Conservation (phyloP, 2,888 invertebrate species). For the Deroplatys truncata region DNA sequence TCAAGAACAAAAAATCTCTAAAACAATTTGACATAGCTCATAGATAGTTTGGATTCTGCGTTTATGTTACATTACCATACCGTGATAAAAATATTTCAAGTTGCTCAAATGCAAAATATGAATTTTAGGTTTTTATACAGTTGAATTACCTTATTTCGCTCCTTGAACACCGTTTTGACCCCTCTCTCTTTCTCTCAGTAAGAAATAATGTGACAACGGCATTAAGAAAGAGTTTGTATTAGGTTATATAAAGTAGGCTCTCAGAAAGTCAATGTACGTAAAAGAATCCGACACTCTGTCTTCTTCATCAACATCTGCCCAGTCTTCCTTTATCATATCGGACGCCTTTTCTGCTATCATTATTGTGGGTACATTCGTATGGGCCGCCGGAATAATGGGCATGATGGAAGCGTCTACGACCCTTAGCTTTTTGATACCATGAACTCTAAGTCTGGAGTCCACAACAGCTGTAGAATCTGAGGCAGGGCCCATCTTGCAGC, state of each 20-base stretch:
- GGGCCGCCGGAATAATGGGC: slow-evolving; percentile 40
- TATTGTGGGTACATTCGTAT: slow-evolving; percentile 41
- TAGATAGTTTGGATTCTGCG: too few relatives aligned
- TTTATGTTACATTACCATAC: too few relatives aligned
- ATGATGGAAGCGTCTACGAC: slow-evolving; percentile 43
- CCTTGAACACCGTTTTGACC: too few relatives aligned
- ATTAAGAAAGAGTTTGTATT: too few relatives aligned
- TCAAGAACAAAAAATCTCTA: too few relatives aligned
- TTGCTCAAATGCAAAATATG: too few relatives aligned
- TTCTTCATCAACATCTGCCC: slow-evolving; percentile 42
- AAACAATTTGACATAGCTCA: too few relatives aligned
- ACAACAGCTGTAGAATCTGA: slow-evolving; percentile 21
- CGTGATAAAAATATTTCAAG: too few relatives aligned
- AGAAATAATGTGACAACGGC: too few relatives aligned
- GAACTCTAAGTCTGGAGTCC: slow-evolving; percentile 28
- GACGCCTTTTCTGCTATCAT: slow-evolving; percentile 44
- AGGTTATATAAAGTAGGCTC: neutral
- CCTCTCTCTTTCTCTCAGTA: too few relatives aligned
- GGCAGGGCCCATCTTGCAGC: slow-evolving; percentile 14
- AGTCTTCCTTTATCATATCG: slow-evolving; percentile 47
- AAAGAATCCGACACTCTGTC: neutral
- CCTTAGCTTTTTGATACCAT: slow-evolving; percentile 38
- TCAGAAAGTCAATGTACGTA: neutral
- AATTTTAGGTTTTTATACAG: too few relatives aligned
- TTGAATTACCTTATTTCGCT: too few relatives aligned